These are phyloP conservation scores for Kryptopterus vitreolus DNA, from an alignment of 2,797 vertebrate genomes.

Conservation along the genomic window DNA sequence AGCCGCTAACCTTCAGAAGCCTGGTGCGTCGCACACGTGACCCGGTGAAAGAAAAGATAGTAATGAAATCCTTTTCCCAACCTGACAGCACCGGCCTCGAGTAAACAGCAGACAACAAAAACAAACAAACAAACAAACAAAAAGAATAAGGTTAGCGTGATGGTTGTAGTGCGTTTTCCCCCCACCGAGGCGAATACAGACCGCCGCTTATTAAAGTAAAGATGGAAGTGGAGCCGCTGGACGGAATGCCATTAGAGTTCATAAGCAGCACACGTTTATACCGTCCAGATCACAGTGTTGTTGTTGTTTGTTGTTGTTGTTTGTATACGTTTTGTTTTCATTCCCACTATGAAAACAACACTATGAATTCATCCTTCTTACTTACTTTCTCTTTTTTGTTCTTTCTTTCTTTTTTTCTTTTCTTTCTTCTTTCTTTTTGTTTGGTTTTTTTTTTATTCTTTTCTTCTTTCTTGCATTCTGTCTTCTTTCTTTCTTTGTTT, in stretches of 20 bases:
- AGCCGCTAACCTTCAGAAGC: constrained; percentile 22
- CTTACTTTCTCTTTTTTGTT: no score
- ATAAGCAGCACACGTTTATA: constrained; percentile 12
- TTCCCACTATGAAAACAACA: no score
- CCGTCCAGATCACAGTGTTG: constrained; percentile 15
- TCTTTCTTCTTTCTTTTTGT: no score
- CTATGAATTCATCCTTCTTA: no score
- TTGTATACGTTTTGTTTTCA: no score
- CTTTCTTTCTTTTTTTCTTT: no score
- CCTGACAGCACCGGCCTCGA: background rate
- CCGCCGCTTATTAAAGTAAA: background rate
- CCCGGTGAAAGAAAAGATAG: background rate
- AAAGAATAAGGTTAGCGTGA: background rate
- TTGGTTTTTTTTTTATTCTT: no score
- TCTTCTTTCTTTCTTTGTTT: no score
- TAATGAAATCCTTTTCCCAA: background rate
- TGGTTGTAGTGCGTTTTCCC: background rate
- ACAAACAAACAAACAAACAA: background rate
- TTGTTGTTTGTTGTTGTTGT: background rate
- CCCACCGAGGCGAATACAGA: background rate
- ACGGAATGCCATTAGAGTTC: background rate
- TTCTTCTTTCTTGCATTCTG: no score
- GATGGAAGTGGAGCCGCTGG: background rate
- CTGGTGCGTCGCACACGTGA: constrained; percentile 16
- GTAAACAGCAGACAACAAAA: background rate